These are phyloP conservation scores for Musca vetustissima DNA, from an alignment of 1,140 invertebrate species.

Conservation along the genomic window DNA sequence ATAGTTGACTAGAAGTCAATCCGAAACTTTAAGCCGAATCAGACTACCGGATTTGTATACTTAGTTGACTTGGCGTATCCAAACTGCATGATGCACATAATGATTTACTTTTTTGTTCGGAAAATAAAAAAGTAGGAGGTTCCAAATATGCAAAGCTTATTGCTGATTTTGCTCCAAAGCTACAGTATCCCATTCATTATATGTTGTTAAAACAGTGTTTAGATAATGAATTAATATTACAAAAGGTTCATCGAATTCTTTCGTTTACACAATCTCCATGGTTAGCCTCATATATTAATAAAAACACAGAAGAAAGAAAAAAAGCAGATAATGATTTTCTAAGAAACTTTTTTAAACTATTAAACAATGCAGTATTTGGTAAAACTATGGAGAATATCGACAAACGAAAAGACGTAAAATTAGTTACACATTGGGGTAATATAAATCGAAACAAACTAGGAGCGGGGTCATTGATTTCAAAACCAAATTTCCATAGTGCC, in stretches of 20 bases:
- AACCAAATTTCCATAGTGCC: slow-evolving; percentile 52
- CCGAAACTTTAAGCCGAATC: slow-evolving; percentile 48
- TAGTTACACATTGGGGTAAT: slow-evolving; percentile 47
- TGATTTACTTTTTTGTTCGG: slow-evolving; percentile 58
- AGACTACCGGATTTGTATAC: slow-evolving; percentile 58
- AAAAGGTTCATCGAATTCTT: slow-evolving; percentile 58
- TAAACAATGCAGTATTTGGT: slow-evolving; percentile 59
- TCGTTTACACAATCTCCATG: slow-evolving; percentile 59
- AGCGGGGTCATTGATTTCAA: slow-evolving; percentile 46
- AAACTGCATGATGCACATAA: slow-evolving; percentile 59
- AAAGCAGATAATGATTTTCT: slow-evolving; percentile 56
- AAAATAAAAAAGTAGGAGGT: slow-evolving; percentile 39
- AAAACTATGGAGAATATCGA: slow-evolving; percentile 58
- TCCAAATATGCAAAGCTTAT: slow-evolving; percentile 47
- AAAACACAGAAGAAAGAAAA: slow-evolving; percentile 54
- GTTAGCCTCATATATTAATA: slow-evolving; percentile 57
- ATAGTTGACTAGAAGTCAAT: not conserved
- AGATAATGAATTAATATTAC: slow-evolving; percentile 54
- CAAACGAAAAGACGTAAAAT: slow-evolving; percentile 54
- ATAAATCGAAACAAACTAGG: slow-evolving; percentile 37
- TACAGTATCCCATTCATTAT: slow-evolving; percentile 59
- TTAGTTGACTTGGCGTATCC: slow-evolving; percentile 56
- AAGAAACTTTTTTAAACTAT: slow-evolving; percentile 59
- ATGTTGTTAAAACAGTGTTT: slow-evolving; percentile 58
- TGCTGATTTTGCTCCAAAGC: slow-evolving; percentile 47